A percentile compares a stretch with the other conserved stretches of the same genome.
These are phyloP conservation scores for Lagopus muta DNA, from an alignment of 2,113 vertebrate genomes.

Conservation along the genomic window DNA sequence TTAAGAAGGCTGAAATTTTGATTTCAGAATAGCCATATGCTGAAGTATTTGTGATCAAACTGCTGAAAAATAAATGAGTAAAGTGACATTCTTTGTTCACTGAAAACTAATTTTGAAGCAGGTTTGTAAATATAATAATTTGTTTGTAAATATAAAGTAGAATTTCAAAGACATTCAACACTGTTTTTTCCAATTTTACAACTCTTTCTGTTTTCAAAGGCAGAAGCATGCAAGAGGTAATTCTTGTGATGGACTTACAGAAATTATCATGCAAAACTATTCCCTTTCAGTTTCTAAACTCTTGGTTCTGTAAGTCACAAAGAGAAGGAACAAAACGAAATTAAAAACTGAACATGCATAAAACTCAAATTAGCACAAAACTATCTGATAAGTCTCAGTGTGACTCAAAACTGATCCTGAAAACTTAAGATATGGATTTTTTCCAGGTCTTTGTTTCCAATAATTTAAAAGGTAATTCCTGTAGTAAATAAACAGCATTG, in stretches of 20 bases:
- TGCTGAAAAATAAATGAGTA: neutral
- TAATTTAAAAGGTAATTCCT: neutral
- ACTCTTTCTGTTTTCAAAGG: neutral
- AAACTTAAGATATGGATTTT: neutral
- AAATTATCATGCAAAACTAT: neutral
- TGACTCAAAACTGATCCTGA: neutral
- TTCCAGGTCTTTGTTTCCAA: neutral
- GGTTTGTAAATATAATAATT: neutral
- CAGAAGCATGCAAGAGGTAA: neutral
- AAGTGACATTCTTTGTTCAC: neutral
- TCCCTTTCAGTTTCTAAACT: neutral
- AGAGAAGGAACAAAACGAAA: neutral
- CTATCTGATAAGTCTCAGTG: neutral
- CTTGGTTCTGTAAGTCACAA: neutral
- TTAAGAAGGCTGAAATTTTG: neutral
- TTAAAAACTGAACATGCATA: neutral
- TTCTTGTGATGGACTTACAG: neutral
- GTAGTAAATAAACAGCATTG: neutral
- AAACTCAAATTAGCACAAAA: neutral
- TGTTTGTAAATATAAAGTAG: neutral
- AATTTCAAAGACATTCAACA: neutral
- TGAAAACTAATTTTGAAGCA: neutral
- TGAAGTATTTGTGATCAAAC: neutral
- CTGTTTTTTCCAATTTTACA: neutral
- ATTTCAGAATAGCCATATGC: neutral